Evolutionary conservation across 2,888 invertebrate genomes (phyloP).

Genomic region (Caenorhabditis afra): DNA sequence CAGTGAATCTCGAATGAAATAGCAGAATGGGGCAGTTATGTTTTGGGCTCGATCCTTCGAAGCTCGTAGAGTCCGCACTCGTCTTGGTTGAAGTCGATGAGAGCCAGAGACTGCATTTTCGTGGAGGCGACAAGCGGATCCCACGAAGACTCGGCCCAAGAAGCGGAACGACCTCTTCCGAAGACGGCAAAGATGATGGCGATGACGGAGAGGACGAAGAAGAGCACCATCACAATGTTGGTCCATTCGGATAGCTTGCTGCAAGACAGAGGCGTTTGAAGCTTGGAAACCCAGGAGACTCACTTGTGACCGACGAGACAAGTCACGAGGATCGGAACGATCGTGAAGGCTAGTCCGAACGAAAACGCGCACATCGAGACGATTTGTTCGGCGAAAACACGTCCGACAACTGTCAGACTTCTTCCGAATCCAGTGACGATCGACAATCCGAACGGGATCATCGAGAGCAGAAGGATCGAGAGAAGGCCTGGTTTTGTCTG

Average conservation of each 20-base stretch:
- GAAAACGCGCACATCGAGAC: conserved; percentile 66
- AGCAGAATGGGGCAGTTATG: conserved; percentile 14
- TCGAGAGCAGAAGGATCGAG: conserved; percentile 56
- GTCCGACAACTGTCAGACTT: conserved; percentile 73
- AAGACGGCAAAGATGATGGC: conserved; percentile 73
- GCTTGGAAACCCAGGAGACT: conserved; percentile 20
- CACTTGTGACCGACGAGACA: conserved; percentile 68
- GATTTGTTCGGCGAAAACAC: conserved; percentile 74
- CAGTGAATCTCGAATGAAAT: conserved; percentile 3
- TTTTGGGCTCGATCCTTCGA: conserved; percentile 44
- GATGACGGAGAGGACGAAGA: conserved; percentile 63
- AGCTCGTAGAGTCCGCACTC: conserved; percentile 67
- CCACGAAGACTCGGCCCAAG: conserved; percentile 74
- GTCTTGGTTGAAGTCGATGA: conserved; percentile 64
- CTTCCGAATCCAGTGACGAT: conserved; percentile 69
- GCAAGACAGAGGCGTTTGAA: conserved; percentile 30
- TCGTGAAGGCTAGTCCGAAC: conserved; percentile 70
- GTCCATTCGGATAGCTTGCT: conserved; percentile 73
- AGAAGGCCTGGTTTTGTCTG: conserved; percentile 43
- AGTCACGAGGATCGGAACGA: conserved; percentile 66
- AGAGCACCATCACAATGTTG: conserved; percentile 62
- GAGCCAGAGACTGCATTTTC: conserved; percentile 62
- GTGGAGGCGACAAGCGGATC: conserved; percentile 70
- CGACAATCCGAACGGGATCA: conserved; percentile 71
- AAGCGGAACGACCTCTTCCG: conserved; percentile 71